phyloP scores from a whole-genome alignment of 2,888 invertebrate genomes.

The Corbicula japonica region DNA sequence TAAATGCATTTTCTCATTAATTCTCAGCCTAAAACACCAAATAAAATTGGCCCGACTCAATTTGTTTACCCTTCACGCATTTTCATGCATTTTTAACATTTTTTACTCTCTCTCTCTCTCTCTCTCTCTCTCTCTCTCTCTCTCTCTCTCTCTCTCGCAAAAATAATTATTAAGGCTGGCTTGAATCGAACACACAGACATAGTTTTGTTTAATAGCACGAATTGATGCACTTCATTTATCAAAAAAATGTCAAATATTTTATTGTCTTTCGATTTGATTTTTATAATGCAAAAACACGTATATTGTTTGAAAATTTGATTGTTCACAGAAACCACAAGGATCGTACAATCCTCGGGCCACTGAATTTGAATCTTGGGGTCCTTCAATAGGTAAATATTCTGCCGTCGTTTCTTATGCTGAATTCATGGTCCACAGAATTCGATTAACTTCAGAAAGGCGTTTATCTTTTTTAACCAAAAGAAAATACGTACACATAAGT shows the following conservation, averaged over 20 bases:
- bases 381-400: conserved; percentile 9
- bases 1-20: too few species aligned
- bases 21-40: too few species aligned
- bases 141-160: too few species aligned
- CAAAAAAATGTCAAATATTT: background rate
- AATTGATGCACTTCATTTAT: background rate
- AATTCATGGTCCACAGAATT: too few species aligned
- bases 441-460: background rate
- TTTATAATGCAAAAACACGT: background rate
- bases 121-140: too few species aligned
- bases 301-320: background rate
- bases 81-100: too few species aligned
- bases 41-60: too few species aligned
- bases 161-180: too few species aligned
- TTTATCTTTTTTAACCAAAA: background rate
- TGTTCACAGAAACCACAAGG: conserved; percentile 4
- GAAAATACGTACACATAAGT: background rate
- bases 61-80: too few species aligned
- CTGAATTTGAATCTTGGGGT: conserved; percentile 37
- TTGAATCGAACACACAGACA: background rate
- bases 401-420: too few species aligned
- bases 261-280: background rate
- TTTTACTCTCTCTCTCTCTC: too few species aligned
- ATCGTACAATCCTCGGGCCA: conserved; percentile 30
- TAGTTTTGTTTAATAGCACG: background rate